Evolutionary conservation across 2,888 invertebrate genomes (phyloP).

Genomic region (Blera fallax): DNA sequence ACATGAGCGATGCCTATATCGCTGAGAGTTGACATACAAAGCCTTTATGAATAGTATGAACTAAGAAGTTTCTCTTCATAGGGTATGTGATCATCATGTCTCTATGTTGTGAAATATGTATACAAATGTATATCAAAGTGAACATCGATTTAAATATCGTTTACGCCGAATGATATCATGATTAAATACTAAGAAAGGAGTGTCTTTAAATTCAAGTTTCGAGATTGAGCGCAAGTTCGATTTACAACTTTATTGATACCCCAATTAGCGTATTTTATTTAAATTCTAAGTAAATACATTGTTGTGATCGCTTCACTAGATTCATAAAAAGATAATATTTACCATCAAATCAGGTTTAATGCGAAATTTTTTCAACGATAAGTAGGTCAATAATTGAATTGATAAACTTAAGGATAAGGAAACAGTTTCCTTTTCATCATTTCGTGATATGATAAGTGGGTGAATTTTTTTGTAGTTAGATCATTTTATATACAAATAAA

Average conservation of each 20-base stretch:
- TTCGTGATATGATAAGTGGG: background rate
- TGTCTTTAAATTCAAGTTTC: background rate
- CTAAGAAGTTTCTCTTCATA: no score
- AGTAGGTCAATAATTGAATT: background rate
- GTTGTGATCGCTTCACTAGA: background rate
- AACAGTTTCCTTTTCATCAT: background rate
- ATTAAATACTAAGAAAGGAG: background rate
- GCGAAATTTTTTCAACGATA: background rate
- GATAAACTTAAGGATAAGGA: background rate
- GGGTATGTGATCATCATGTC: no score
- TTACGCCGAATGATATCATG: background rate
- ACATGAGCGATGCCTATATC: no score
- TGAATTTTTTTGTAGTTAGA: no score
- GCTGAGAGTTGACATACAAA: no score
- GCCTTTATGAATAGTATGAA: no score
- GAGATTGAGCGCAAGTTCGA: background rate
- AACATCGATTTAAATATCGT: background rate
- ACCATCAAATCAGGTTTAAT: background rate
- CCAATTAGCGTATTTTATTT: background rate
- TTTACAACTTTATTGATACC: constrained; percentile 1
- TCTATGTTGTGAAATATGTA: no score
- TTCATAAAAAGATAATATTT: background rate
- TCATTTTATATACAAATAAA: no score
- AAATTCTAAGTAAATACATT: background rate
- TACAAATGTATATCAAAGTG: no score